phyloP scores from a whole-genome alignment of 2,888 invertebrate genomes.

The Macropis europaea region DNA sequence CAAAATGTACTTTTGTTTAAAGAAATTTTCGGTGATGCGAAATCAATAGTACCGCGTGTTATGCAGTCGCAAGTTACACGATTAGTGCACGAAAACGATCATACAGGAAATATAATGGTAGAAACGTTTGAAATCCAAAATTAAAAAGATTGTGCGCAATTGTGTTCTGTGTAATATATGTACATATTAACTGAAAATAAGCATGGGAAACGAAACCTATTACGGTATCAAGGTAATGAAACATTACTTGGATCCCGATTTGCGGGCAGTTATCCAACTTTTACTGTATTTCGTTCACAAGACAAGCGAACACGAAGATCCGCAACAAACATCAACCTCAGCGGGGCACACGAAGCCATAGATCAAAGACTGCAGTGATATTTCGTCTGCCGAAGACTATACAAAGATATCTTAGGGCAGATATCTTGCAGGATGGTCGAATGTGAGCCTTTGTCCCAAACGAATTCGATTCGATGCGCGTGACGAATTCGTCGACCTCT shows the following conservation, averaged over 20 bases:
- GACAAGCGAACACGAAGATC: background rate
- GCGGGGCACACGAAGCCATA: no score
- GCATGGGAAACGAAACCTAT: background rate
- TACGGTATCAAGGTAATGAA: background rate
- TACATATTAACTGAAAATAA: constrained; percentile 2
- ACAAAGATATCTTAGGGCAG: no score
- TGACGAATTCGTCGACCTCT: no score
- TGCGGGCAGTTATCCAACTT: no score
- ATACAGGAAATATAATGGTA: constrained; percentile 25
- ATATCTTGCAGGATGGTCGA: no score
- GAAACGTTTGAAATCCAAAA: constrained; percentile 9
- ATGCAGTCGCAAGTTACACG: constrained; percentile 27
- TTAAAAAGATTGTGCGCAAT: constrained; percentile 32
- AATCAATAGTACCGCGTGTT: constrained; percentile 7
- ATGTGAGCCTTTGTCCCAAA: no score
- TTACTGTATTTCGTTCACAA: background rate
- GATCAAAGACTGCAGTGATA: no score
- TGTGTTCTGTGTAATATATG: constrained; percentile 38
- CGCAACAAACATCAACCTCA: no score
- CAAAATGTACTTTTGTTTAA: background rate
- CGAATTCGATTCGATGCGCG: no score
- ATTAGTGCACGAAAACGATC: constrained; percentile 24
- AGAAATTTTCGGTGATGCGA: background rate
- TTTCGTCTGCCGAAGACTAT: no score
- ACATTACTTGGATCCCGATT: no score